These are phyloP conservation scores for Cynopterus sphinx DNA, from an alignment of 2,797 vertebrate species.

Conservation along the genomic window DNA sequence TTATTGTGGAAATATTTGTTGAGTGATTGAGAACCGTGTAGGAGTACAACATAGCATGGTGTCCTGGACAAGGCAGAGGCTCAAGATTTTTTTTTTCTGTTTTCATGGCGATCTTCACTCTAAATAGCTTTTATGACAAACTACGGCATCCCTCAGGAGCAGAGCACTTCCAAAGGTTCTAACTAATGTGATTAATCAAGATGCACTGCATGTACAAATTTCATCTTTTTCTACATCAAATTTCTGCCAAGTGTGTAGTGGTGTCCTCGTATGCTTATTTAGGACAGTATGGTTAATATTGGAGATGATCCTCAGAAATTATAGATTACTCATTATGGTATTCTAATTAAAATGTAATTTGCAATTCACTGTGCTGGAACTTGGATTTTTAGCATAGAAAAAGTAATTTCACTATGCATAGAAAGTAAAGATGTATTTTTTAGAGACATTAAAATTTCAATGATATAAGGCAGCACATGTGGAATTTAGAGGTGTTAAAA, in stretches of 20 bases:
- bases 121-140: background rate
- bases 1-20: background rate
- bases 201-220: background rate
- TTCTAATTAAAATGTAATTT: constrained; percentile 78
- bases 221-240: background rate
- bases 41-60: background rate
- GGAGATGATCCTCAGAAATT: constrained; percentile 65
- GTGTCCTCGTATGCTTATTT: background rate
- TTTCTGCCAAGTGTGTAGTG: background rate
- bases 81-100: background rate
- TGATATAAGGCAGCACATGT: constrained; percentile 75
- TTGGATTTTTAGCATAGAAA: constrained; percentile 53
- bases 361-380: constrained; percentile 65
- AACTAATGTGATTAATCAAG: background rate
- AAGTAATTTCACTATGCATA: constrained; percentile 64
- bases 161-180: background rate
- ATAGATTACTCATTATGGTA: constrained; percentile 65
- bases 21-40: background rate
- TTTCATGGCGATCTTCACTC: background rate
- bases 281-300: constrained; percentile 59
- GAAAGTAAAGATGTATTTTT: constrained; percentile 72
- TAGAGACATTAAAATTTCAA: constrained; percentile 69
- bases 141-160: background rate
- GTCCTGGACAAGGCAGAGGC: background rate
- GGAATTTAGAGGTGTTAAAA: constrained; percentile 77